Conservation (phyloP, 2,113 vertebrate genomes). For the Chitala chitala region DNA sequence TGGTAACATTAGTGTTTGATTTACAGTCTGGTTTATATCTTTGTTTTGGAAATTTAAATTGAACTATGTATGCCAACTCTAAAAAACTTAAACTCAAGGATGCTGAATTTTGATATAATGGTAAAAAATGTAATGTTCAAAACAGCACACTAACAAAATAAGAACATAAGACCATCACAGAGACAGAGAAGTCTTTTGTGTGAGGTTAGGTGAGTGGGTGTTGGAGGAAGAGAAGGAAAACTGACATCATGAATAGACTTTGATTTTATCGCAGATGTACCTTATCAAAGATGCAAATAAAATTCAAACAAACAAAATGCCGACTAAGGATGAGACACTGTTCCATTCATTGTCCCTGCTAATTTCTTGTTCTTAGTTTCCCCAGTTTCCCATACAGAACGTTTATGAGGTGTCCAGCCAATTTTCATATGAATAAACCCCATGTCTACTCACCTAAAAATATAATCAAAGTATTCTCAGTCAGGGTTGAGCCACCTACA, state of each 20-base stretch:
- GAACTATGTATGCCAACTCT: too few relatives aligned
- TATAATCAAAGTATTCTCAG: background rate
- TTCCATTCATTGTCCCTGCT: background rate
- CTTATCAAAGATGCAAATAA: background rate
- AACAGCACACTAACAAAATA: background rate
- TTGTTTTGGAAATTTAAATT: too few relatives aligned
- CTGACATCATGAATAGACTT: background rate
- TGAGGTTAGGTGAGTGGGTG: background rate
- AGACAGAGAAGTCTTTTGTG: background rate
- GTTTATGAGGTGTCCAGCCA: constrained; percentile 1
- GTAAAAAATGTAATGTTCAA: background rate
- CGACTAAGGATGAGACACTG: background rate
- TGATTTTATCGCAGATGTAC: constrained; percentile 1
- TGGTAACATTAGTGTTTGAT: too few relatives aligned
- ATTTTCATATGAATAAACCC: constrained; percentile 32
- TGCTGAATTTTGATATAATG: too few relatives aligned
- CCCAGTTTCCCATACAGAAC: background rate
- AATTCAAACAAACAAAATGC: background rate
- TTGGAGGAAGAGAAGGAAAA: background rate
- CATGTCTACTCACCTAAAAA: too few relatives aligned
- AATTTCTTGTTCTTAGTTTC: background rate
- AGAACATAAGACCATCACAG: background rate
- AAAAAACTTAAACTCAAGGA: too few relatives aligned
- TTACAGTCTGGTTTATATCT: too few relatives aligned
- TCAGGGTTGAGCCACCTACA: background rate